Percentiles rank a stretch among this genome's conserved stretches.
phyloP scores from a whole-genome alignment of 2,888 invertebrate species.

The Melanotus villosus region DNA sequence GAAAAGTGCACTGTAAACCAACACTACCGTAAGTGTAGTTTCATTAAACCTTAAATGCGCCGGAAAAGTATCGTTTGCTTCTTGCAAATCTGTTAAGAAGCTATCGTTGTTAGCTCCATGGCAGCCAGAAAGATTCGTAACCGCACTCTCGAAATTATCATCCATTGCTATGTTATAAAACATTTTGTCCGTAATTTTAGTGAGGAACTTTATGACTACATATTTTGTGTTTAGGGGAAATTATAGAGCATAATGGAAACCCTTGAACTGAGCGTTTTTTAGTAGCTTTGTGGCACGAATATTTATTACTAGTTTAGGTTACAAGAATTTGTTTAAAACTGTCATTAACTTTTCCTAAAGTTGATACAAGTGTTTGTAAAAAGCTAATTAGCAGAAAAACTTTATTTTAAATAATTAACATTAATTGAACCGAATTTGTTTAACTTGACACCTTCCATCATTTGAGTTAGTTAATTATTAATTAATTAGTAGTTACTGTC shows the following conservation, averaged over 20 bases:
- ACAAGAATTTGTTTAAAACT: not conserved
- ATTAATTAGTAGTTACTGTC: too few species aligned
- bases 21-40: conserved; percentile 68
- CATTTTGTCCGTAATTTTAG: not conserved
- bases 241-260: not conserved
- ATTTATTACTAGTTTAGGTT: not conserved
- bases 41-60: conserved; percentile 62
- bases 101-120: not conserved
- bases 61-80: conserved; percentile 57
- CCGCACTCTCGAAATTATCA: conserved; percentile 7
- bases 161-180: conserved; percentile 30
- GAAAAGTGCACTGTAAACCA: conserved; percentile 76
- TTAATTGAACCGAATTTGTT: too few species aligned
- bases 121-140: conserved; percentile 1
- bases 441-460: too few species aligned
- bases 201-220: not conserved
- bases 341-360: too few species aligned
- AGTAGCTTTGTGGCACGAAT: not conserved
- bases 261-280: not conserved
- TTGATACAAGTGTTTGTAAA: too few species aligned
- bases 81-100: conserved; percentile 7
- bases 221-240: not conserved
- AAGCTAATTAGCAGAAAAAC: too few species aligned
- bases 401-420: too few species aligned
- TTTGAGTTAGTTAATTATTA: too few species aligned